Percentiles rank a stretch among this genome's conserved stretches.
These are phyloP conservation scores for Acridotheres tristis DNA, from an alignment of 2,797 vertebrate species.

Conservation along the genomic window DNA sequence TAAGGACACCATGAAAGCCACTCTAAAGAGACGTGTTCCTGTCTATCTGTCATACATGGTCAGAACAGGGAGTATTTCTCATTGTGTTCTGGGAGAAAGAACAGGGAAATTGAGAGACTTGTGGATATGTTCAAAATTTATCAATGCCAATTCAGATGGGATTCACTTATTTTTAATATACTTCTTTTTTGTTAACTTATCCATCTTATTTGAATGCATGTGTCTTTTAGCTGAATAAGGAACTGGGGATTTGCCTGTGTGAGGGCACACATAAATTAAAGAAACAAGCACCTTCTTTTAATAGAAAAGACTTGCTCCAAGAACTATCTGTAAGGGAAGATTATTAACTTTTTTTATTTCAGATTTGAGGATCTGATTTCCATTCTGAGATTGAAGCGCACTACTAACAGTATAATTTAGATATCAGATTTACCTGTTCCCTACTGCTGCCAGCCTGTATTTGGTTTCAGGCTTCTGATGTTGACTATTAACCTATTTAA, in stretches of 20 bases:
- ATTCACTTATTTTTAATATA: not conserved
- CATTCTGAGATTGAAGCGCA: constrained; percentile 37
- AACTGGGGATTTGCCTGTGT: not conserved
- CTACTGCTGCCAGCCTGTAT: constrained; percentile 39
- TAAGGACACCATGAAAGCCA: not conserved
- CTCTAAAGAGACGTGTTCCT: not conserved
- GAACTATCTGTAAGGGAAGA: not conserved
- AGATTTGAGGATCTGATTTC: constrained; percentile 2
- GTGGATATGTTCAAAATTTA: not conserved
- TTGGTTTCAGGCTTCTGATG: constrained; percentile 57
- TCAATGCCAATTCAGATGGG: not conserved
- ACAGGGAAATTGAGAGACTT: not conserved
- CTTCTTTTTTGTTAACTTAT: not conserved
- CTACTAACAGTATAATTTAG: constrained; percentile 34
- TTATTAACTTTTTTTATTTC: not conserved
- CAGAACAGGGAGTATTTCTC: not conserved
- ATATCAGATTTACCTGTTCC: constrained; percentile 40
- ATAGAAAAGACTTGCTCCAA: not conserved
- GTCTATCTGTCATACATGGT: not conserved
- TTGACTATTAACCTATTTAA: constrained; percentile 71
- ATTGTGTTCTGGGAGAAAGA: not conserved
- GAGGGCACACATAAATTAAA: not conserved
- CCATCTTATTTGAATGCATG: not conserved
- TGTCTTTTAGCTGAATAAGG: not conserved
- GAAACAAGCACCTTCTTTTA: not conserved